Percentiles rank a stretch among this genome's conserved stretches.
Conservation (phyloP, 2,797 vertebrate genomes). For the Ceryle rudis region DNA sequence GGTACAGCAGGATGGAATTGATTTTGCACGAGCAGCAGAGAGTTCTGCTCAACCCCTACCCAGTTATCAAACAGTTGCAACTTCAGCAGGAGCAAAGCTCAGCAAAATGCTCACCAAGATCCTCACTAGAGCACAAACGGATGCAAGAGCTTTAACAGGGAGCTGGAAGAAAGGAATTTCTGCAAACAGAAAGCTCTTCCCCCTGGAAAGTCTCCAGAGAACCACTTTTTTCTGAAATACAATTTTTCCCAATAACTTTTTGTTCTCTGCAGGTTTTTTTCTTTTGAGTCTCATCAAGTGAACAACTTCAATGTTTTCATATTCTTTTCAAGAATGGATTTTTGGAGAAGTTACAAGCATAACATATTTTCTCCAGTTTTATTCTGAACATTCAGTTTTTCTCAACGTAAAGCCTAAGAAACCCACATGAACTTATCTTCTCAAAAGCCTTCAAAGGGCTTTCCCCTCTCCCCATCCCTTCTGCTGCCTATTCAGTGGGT, state of each 20-base stretch:
- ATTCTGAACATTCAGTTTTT: not conserved
- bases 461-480: not conserved
- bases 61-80: not conserved
- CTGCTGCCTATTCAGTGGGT: accelerated
- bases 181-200: not conserved
- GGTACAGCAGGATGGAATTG: not conserved
- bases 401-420: not conserved
- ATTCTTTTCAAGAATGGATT: not conserved
- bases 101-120: not conserved
- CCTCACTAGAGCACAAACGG: not conserved
- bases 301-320: accelerated
- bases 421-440: accelerated
- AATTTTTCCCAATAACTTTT: no score
- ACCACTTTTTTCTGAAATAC: not conserved
- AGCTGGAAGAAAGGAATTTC: not conserved
- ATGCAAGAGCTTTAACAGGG: not conserved
- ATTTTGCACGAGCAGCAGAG: not conserved
- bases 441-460: not conserved
- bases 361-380: not conserved
- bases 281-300: not conserved
- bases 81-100: not conserved
- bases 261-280: accelerated
- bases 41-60: not conserved
- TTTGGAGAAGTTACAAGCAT: not conserved
- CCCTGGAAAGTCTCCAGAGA: not conserved